These are phyloP conservation scores for Antennarius striatus DNA, from an alignment of 2,113 vertebrate species.

Conservation along the genomic window DNA sequence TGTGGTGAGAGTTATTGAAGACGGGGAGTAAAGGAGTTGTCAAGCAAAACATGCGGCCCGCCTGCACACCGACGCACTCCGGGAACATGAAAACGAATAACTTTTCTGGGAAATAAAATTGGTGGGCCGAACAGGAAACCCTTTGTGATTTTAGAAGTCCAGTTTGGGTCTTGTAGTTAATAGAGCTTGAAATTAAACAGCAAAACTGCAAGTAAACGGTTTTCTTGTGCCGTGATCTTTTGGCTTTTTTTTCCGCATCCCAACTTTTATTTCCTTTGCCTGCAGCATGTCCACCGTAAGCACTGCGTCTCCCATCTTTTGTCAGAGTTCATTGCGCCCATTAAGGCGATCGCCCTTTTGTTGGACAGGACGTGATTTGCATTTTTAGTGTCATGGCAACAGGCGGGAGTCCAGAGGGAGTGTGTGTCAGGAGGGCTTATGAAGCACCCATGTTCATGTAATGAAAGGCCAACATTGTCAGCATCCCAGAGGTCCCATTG, in stretches of 20 bases:
- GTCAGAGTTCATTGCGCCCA: too few relatives aligned
- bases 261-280: not conserved
- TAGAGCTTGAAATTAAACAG: constrained; percentile 71
- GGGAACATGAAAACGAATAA: constrained; percentile 38
- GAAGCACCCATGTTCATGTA: constrained; percentile 54
- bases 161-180: constrained; percentile 52
- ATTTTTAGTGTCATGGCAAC: constrained; percentile 73
- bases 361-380: constrained; percentile 49
- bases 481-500: constrained; percentile 73
- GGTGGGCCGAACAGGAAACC: constrained; percentile 43
- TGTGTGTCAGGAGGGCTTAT: constrained; percentile 48
- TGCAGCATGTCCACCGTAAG: too few relatives aligned
- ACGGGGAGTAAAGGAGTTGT: constrained; percentile 24
- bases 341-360: constrained; percentile 19
- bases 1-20: constrained; percentile 26
- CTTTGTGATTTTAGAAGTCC: constrained; percentile 49
- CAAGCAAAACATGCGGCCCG: constrained; percentile 4
- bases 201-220: constrained; percentile 39
- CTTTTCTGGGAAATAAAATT: constrained; percentile 38
- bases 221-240: constrained; percentile 41
- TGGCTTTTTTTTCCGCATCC: constrained; percentile 4
- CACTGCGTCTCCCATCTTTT: too few relatives aligned
- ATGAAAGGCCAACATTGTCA: constrained; percentile 79
- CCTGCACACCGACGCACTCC: constrained; percentile 25
- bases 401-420: constrained; percentile 37